phyloP scores from a whole-genome alignment of 2,888 invertebrate species.

The Drosophila histrio region DNA sequence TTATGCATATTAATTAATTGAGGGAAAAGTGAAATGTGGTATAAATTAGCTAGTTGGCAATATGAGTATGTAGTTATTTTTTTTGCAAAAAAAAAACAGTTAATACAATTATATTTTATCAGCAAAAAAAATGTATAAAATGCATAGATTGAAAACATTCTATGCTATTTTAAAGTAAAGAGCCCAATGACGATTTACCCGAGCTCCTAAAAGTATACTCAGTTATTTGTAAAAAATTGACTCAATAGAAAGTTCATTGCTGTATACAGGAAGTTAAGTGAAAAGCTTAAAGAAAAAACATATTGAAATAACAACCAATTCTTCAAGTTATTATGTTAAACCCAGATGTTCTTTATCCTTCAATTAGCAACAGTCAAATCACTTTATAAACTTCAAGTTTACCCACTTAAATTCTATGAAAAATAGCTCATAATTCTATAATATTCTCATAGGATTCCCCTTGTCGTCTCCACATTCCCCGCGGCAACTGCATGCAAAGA shows the following conservation, averaged over 20 bases:
- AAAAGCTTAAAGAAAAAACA: not conserved
- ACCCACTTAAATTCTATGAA: slow-evolving; percentile 48
- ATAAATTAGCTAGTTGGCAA: too few species aligned
- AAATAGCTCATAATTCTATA: slow-evolving; percentile 52
- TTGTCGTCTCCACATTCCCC: not conserved
- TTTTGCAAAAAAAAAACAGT: too few species aligned
- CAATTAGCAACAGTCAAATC: slow-evolving; percentile 32
- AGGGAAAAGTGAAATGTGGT: too few species aligned
- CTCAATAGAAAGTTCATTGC: not conserved
- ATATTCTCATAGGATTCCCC: slow-evolving; percentile 21
- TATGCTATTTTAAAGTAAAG: not conserved
- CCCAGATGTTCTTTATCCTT: slow-evolving; percentile 18
- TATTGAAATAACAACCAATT: slow-evolving; percentile 1
- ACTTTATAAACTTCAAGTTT: slow-evolving; percentile 14
- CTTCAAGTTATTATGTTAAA: slow-evolving; percentile 5
- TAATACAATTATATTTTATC: too few species aligned
- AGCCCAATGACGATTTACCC: not conserved
- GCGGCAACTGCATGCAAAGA: slow-evolving; percentile 33
- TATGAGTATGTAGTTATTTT: too few species aligned
- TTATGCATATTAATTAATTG: slow-evolving; percentile 6
- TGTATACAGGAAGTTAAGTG: not conserved
- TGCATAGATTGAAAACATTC: too few species aligned
- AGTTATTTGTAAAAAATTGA: not conserved
- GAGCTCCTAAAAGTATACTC: not conserved
- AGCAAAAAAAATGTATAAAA: too few species aligned